A percentile compares a stretch with the other conserved stretches of the same genome.
Conservation (phyloP, 1,140 invertebrate genomes). For the Drosophila pachea region DNA sequence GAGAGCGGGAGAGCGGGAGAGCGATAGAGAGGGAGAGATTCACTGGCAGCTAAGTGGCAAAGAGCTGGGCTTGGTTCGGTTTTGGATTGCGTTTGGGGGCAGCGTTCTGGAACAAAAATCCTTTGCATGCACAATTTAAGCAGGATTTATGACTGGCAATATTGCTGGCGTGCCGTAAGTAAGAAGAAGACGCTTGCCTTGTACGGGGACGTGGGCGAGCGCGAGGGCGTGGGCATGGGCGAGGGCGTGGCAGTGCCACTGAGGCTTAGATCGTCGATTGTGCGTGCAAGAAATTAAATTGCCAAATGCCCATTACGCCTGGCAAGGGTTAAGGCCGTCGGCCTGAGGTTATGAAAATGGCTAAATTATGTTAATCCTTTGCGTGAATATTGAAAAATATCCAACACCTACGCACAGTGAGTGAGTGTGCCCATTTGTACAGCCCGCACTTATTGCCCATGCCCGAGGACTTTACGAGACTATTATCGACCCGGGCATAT, state of each 20-base stretch:
- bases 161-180: slow-evolving; percentile 44
- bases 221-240: background rate
- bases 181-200: slow-evolving; percentile 41
- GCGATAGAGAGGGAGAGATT: slow-evolving; percentile 2
- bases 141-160: slow-evolving; percentile 77
- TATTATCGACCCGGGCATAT: slow-evolving; percentile 44
- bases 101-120: slow-evolving; percentile 76
- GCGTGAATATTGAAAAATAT: slow-evolving; percentile 61
- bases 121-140: slow-evolving; percentile 77
- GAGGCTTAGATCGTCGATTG: slow-evolving; percentile 65
- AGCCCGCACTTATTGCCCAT: slow-evolving; percentile 23
- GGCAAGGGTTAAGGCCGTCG: slow-evolving; percentile 58
- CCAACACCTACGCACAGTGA: background rate
- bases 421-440: background rate
- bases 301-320: slow-evolving; percentile 71
- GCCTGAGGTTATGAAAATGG: slow-evolving; percentile 66
- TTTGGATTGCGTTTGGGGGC: slow-evolving; percentile 27
- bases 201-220: background rate
- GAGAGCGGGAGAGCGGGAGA: background rate
- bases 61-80: slow-evolving; percentile 20
- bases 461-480: slow-evolving; percentile 18
- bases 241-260: slow-evolving; percentile 18
- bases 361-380: slow-evolving; percentile 70
- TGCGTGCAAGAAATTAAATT: slow-evolving; percentile 76
- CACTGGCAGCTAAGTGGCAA: slow-evolving; percentile 49